phyloP scores from a whole-genome alignment of 2,797 vertebrate genomes.

The Oophaga sylvatica region DNA sequence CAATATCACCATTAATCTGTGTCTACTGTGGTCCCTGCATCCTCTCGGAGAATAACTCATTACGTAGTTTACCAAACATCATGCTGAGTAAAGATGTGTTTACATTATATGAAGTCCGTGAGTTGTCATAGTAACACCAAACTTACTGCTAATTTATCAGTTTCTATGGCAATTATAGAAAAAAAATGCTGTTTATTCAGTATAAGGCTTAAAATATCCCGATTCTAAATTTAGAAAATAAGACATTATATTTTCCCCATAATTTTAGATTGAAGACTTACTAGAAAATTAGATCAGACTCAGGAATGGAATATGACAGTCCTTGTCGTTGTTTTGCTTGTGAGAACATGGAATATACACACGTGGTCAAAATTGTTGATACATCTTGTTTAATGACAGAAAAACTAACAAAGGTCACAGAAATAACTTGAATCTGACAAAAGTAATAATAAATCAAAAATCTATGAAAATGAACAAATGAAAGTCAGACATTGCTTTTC shows the following conservation, averaged over 20 bases:
- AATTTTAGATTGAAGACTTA: too few species aligned
- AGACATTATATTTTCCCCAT: not conserved
- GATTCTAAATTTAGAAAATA: slow-evolving; percentile 2
- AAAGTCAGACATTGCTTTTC: too few species aligned
- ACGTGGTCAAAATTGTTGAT: too few species aligned
- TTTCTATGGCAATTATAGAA: slow-evolving; percentile 36
- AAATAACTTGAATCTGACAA: too few species aligned
- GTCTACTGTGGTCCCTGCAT: not conserved
- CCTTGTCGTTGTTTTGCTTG: too few species aligned
- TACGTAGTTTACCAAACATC: slow-evolving; percentile 1
- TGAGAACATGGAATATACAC: too few species aligned
- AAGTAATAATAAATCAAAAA: too few species aligned
- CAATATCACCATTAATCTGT: not conserved
- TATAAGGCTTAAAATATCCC: not conserved
- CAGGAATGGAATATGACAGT: too few species aligned
- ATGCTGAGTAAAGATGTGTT: not conserved
- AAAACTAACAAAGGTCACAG: too few species aligned
- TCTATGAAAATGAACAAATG: too few species aligned
- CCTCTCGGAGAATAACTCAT: not conserved
- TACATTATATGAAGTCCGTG: slow-evolving; percentile 3
- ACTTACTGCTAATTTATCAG: slow-evolving; percentile 25
- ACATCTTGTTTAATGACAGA: too few species aligned
- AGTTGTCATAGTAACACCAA: slow-evolving; percentile 21
- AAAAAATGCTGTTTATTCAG: slow-evolving; percentile 2
- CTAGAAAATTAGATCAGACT: too few species aligned